Conservation (phyloP, 2,797 vertebrate species). For the Phataginus tricuspis region DNA sequence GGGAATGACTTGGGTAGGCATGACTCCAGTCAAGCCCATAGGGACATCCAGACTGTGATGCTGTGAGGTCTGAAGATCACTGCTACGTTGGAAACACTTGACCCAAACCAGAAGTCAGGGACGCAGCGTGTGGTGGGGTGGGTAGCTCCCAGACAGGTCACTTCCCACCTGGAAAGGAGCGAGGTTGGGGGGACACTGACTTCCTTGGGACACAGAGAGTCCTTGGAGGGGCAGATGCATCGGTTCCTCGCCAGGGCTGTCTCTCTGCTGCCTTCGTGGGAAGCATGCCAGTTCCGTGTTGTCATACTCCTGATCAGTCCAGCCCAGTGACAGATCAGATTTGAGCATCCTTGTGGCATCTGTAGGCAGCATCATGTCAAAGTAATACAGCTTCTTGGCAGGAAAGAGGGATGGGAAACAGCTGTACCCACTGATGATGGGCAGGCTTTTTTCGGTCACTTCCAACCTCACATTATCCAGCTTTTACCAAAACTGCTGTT, state of each 20-base stretch:
- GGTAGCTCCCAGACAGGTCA: not conserved
- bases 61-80: not conserved
- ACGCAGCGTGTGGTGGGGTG: not conserved
- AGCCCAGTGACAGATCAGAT: not conserved
- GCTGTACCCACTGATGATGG: rapidly evolving
- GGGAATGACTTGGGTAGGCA: not conserved
- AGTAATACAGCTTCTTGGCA: not conserved
- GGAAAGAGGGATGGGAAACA: not conserved
- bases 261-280: not conserved
- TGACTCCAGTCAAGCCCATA: not conserved
- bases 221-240: not conserved
- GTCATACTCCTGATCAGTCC: not conserved
- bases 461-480: not conserved
- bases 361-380: not conserved
- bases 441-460: not conserved
- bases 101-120: not conserved
- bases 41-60: not conserved
- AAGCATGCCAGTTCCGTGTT: not conserved
- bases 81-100: not conserved
- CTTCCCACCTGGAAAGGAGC: not conserved
- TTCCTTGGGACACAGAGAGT: not conserved
- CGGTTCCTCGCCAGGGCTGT: not conserved
- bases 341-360: not conserved
- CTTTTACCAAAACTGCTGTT: not conserved
- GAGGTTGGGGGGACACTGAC: not conserved